phyloP scores from a whole-genome alignment of 2,797 vertebrate genomes.

The Lepidocolaptes lacrymiger region DNA sequence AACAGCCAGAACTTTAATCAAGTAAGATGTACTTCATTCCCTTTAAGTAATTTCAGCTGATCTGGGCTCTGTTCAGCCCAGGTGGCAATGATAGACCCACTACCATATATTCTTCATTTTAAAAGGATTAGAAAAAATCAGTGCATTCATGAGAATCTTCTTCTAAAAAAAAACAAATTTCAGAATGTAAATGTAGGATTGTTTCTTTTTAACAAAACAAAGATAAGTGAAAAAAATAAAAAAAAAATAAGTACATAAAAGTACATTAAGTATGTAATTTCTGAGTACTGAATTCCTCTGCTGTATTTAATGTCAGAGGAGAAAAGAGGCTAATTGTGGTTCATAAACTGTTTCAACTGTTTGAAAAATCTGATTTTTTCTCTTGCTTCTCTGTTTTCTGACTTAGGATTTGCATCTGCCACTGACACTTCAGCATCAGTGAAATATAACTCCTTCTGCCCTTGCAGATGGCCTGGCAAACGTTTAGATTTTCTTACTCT shows the following conservation, averaged over 20 bases:
- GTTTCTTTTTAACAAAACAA: not conserved
- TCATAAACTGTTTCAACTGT: not conserved
- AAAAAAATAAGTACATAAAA: not conserved
- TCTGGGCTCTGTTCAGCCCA: not conserved
- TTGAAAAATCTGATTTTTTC: not conserved
- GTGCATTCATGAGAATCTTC: not conserved
- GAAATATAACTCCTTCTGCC: not conserved
- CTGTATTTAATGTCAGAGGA: not conserved
- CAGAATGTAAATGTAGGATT: not conserved
- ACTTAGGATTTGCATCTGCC: not conserved
- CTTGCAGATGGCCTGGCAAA: not conserved
- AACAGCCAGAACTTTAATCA: not conserved
- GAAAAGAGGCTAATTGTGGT: not conserved
- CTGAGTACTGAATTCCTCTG: not conserved
- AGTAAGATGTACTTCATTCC: not conserved
- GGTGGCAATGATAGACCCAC: not conserved
- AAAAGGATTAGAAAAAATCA: not conserved
- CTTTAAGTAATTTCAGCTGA: not conserved
- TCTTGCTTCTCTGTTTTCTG: not conserved
- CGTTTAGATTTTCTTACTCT: not conserved
- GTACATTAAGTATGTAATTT: not conserved
- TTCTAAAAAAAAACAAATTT: not conserved
- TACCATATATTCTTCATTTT: accelerated
- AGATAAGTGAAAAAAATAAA: not conserved
- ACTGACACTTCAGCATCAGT: not conserved